Base-by-base conservation (phyloP, 2,888 invertebrate genomes). In the Callinectes sapidus region DNA sequence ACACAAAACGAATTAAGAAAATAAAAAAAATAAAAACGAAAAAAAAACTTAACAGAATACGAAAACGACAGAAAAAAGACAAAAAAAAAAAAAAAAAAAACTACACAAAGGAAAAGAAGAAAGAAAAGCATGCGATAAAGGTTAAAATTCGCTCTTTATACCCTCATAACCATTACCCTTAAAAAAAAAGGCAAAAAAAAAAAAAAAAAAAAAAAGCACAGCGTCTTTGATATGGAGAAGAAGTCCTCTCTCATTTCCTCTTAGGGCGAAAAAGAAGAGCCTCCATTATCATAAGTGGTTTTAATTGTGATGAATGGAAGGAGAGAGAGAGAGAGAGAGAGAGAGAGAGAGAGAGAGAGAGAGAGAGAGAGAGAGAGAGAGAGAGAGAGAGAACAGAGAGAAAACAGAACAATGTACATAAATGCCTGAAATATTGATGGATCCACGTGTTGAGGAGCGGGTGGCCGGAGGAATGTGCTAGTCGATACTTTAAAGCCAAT, bases 211-310 rank as follows among this genome's bases (percentile, higher is more conserved):
- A 28, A n/a, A 8, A 28, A 10, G 8, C 10, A n/a, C n/a, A n/a
- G 48, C 48, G 71, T 10, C 71, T 71, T 71, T 71, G 71, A 71
- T 71, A 71, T 71, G 71, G 71, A 28, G 28, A 71, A 71, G 35
- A 81, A 35, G 35, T 23, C 28, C 35, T 81, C 14, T 35, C 14
- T 8, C 14, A 18, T 32, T 81, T 81, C 81, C 14, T 35, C 18
- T 18, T 2, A 16, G 14, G 35, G 81, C n/a, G 81, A 35, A 81
- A 35, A 81, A 32, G 81, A 35, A 35, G 48, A 48, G 13, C 35
- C 81, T 32, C 81, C 81, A 81, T 81, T 81, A 81, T 81, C 81
- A 81, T 81, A 81, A 81, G 81, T 81, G 81, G 81, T 81, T 81
- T 28, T 81, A 81, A 81, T 81, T 81, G 81, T 81, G 81, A 81